phyloP scores from a whole-genome alignment of 2,113 vertebrate species.

The Atractosteus spatula region DNA sequence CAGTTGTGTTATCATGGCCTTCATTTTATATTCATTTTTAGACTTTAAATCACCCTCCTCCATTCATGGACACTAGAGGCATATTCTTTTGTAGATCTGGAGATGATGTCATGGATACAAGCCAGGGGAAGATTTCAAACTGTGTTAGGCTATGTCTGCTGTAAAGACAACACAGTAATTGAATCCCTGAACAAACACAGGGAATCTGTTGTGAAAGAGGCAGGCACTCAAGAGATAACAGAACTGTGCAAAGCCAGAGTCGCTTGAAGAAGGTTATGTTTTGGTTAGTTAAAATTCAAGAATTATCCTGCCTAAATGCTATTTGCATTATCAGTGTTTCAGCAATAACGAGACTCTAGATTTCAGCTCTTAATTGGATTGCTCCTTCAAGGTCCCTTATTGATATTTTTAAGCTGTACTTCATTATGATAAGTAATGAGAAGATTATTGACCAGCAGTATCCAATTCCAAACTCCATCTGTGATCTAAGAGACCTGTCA shows the following conservation, averaged over 20 bases:
- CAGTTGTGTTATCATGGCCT: neutral
- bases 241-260: conserved; percentile 40
- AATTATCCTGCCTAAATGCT: conserved; percentile 55
- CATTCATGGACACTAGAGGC: too few relatives aligned
- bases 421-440: conserved; percentile 78
- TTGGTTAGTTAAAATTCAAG: conserved; percentile 63
- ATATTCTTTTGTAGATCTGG: neutral
- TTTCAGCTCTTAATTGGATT: conserved; percentile 73
- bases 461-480: conserved; percentile 64
- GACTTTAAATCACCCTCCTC: neutral
- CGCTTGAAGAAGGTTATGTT: conserved; percentile 53
- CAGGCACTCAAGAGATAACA: conserved; percentile 21
- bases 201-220: conserved; percentile 24
- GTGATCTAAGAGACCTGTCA: conserved; percentile 45
- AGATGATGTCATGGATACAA: neutral
- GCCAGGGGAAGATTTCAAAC: neutral
- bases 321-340: conserved; percentile 72
- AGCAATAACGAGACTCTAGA: conserved; percentile 66
- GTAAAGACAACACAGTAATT: neutral
- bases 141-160: neutral
- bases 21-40: neutral
- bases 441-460: conserved; percentile 68
- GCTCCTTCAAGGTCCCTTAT: conserved; percentile 68
- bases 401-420: conserved; percentile 72
- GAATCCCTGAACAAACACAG: neutral